phyloP scores from a whole-genome alignment of 2,113 vertebrate species.

The Corydoras maculifer region DNA sequence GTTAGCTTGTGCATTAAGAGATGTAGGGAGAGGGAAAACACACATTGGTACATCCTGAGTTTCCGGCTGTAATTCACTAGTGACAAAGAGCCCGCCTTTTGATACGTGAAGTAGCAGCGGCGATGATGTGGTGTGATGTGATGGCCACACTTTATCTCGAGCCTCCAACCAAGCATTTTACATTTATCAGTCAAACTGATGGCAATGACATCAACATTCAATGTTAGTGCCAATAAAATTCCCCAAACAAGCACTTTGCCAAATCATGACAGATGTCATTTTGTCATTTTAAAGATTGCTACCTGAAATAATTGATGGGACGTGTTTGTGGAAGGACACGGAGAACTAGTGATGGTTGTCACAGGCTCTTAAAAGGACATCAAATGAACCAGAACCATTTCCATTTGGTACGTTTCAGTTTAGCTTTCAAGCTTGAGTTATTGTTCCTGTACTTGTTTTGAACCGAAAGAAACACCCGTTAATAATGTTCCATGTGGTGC shows the following conservation, averaged over 20 bases:
- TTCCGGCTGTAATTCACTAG: background rate
- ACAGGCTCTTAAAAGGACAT: no score
- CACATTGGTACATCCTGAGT: no score
- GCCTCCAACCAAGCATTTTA: constrained; percentile 8
- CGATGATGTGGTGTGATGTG: no score
- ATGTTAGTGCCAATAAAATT: constrained; percentile 4
- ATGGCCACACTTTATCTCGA: constrained; percentile 9
- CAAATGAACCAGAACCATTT: no score
- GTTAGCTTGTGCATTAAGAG: no score
- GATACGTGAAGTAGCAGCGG: constrained; percentile 23
- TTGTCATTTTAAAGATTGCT: constrained; percentile 7
- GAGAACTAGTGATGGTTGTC: background rate
- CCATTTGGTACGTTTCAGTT: no score
- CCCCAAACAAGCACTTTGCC: background rate
- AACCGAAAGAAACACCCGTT: no score
- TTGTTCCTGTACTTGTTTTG: no score
- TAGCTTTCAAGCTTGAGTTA: no score
- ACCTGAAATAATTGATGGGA: constrained; percentile 6
- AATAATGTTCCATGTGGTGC: no score
- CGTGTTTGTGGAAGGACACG: background rate
- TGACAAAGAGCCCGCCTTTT: constrained; percentile 19
- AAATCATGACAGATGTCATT: background rate
- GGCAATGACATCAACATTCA: constrained; percentile 23
- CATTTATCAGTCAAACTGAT: constrained; percentile 18
- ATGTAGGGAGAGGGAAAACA: no score